Evolutionary conservation across 2,113 vertebrate species (phyloP).

Genomic region (Crotalus horridus): DNA sequence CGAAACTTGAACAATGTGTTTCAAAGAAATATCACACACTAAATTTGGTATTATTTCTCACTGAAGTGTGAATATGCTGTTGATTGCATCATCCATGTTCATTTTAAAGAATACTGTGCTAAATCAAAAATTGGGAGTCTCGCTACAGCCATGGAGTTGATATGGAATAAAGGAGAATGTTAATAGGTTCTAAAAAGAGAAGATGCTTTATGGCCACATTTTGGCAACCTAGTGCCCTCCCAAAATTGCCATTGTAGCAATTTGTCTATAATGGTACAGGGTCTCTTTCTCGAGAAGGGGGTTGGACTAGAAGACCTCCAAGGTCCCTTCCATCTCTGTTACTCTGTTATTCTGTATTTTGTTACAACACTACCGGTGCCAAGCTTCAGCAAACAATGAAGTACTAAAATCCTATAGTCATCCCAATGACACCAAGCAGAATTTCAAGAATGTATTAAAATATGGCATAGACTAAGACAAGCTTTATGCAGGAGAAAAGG

Average conservation of each 20-base stretch:
- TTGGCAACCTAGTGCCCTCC: not conserved
- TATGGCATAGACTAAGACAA: not conserved
- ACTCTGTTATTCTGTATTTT: no score
- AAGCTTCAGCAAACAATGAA: not conserved
- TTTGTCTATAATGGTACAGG: not conserved
- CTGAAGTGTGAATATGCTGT: not conserved
- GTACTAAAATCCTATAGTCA: not conserved
- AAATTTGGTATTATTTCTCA: not conserved
- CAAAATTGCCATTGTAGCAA: not conserved
- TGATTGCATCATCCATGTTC: slow-evolving; percentile 4
- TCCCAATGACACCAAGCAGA: not conserved
- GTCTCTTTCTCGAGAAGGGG: not conserved
- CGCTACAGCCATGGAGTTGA: not conserved
- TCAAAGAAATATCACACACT: not conserved
- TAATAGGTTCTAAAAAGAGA: not conserved
- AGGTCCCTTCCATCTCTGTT: no score
- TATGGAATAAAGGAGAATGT: not conserved
- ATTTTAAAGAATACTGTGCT: not conserved
- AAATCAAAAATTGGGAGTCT: not conserved
- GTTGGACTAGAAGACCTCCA: not conserved
- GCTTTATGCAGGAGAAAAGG: not conserved
- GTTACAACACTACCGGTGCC: not conserved
- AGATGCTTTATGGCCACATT: not conserved
- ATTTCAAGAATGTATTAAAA: not conserved
- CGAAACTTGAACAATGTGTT: rapidly evolving